These are phyloP conservation scores for Drosophila colorata DNA, from an alignment of 2,888 invertebrate genomes.

Conservation along the genomic window DNA sequence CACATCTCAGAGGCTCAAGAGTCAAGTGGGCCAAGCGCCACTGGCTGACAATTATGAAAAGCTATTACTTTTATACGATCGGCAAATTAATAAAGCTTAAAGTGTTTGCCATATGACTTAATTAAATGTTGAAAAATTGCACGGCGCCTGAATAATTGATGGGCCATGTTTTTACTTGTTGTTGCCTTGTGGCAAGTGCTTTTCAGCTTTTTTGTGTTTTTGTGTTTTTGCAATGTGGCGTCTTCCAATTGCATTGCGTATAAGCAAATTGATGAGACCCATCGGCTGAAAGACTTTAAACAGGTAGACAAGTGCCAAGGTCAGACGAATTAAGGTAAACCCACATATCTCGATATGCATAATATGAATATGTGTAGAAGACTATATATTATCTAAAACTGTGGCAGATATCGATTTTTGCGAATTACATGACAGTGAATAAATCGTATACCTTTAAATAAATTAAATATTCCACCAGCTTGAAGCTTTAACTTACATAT, in stretches of 20 bases:
- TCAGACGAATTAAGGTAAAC: slow-evolving; percentile 1
- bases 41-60: slow-evolving; percentile 45
- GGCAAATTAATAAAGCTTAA: slow-evolving; percentile 74
- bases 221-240: not conserved
- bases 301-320: slow-evolving; percentile 5
- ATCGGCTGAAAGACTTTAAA: slow-evolving; percentile 11
- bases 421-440: no score
- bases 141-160: slow-evolving; percentile 62
- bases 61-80: slow-evolving; percentile 65
- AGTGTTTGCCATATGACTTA: slow-evolving; percentile 69
- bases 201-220: no score
- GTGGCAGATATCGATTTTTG: no score
- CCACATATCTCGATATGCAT: not conserved
- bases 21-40: slow-evolving; percentile 35
- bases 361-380: no score
- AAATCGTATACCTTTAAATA: no score
- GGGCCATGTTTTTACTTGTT: slow-evolving; percentile 11
- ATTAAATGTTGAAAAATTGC: slow-evolving; percentile 75
- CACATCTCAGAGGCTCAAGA: slow-evolving; percentile 38
- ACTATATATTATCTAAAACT: no score
- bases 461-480: no score
- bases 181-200: not conserved
- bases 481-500: no score
- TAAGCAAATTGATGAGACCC: slow-evolving; percentile 32
- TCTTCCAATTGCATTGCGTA: slow-evolving; percentile 15